Evolutionary conservation across 35 echinoderm and acorn worm species (phyloP), one percentile per base, ranked within the genome.

Genomic region (Nesometra sesokonis): DNA sequence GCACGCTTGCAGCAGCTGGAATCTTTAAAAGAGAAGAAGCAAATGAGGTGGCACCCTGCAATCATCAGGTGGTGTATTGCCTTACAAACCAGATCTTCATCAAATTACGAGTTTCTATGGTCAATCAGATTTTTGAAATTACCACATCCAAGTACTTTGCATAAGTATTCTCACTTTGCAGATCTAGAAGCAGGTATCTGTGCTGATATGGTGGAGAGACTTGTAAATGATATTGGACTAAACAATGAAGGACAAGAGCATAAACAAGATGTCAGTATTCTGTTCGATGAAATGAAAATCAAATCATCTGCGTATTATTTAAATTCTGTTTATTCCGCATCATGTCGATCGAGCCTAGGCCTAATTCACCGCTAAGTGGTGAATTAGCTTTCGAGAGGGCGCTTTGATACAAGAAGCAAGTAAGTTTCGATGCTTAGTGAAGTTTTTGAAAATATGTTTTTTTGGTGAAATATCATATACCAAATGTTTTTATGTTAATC

Each of bases 211-310:
- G 2, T 83, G 30, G 13, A 83, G 35, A 34, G 81, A 83, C 37
- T 83, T 38, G 37, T 30, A n/a, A n/a, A n/a, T n/a, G n/a, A n/a
- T n/a, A n/a, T n/a, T 37, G 32, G 0, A 30, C 34, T 13, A 11
- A 36, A 7, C 4, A 29, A 83, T 11, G 0, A 27, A 23, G 81
- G 38, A 30, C 9, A 39, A 36, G 52, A 11, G 52, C 52, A 13
- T 27, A 67, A 67, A 0, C 5, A 31, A n/a, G 78, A 89, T 30
- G 47, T 89, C 3, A 35, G 47, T 34, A 0, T 89, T 30, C 32
- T 89, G 1, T 89, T 84, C 40, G 88, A 89, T 78, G 88, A 89
- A 57, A 89, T 89, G 88, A 89, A 89, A 38, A 81, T 89, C 11
- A 89, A 89, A 78, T 0, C 46, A 9, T 81, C 82, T 33, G 9